Base-by-base conservation (phyloP, 2,888 invertebrate genomes). In the Crematogaster levior region DNA sequence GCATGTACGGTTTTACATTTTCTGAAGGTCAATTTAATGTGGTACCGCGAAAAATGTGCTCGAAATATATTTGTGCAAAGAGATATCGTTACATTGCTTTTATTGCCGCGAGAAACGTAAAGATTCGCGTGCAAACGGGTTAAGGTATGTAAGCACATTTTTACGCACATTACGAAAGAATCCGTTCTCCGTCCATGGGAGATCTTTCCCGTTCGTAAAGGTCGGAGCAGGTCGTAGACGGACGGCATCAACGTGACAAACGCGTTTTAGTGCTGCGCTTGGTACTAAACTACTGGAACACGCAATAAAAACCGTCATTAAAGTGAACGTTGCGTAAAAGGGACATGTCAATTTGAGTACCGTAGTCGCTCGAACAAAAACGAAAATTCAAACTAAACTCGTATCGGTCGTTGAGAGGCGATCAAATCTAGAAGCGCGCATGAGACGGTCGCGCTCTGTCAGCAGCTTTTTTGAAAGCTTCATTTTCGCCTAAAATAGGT, bases 271-370 rank as follows among this genome's bases (percentile, higher is more conserved):
- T 80, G 27, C 79, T 74, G 21, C n/a, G 30, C 30, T 30, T 30
- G 82, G 27, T 24, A 81, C 43, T 83, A 79, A 88, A 87, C 66
- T 58, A 27, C n/a, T 58, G 51, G 58, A 61, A 81, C 27, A 73
- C 30, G 66, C 66, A 79, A 87, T 88, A 88, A 89, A 89, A 84
- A 46, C 40, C 27, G 30, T 84, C 63, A 60, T 89, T 84, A 83
- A 85, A 83, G 53, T 24, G 82, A 60, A 53, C 60, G 58, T 75
- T 80, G 73, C 84, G 79, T 87, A 84, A 89, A 89, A 81, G 63
- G 58, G 40, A 51, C 70, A 56, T 75, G 84, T 72, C 73, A 79
- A 82, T 86, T 73, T 72, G 82, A 85, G 81, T 74, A 40, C 46
- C 79, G 53, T 63, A 65, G 34, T 27, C 24, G 18, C 21, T 18